These are phyloP conservation scores for Ceratina australensis DNA, from an alignment of 1,140 invertebrate species.

Conservation along the genomic window DNA sequence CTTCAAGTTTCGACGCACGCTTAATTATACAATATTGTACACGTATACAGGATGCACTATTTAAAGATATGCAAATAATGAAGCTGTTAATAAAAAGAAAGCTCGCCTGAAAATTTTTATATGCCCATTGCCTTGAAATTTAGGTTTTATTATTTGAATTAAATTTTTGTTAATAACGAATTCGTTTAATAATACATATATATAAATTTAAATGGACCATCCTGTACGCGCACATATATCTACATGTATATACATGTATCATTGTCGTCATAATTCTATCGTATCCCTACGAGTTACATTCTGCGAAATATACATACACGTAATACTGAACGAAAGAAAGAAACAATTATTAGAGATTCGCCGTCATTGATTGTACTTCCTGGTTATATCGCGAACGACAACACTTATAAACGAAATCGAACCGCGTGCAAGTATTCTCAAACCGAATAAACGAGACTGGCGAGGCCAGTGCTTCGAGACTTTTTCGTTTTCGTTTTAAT, in stretches of 20 bases:
- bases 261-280: neutral
- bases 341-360: conserved; percentile 10
- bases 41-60: too few species aligned
- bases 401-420: conserved; percentile 3
- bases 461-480: neutral
- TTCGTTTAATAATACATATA: too few species aligned
- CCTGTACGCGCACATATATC: neutral
- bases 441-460: conserved; percentile 1
- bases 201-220: too few species aligned
- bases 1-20: conserved; percentile 23
- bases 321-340: conserved; percentile 6
- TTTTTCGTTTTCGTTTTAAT: neutral
- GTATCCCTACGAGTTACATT: conserved; percentile 4
- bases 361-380: conserved; percentile 19
- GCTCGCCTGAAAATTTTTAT: neutral
- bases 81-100: too few species aligned
- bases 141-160: too few species aligned
- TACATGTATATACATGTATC: conserved; percentile 20
- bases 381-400: conserved; percentile 13
- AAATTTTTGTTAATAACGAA: too few species aligned
- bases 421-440: neutral
- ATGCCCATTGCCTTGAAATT: neutral
- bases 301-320: conserved; percentile 1
- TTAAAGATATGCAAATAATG: too few species aligned
- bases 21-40: neutral